Evolutionary conservation across 2,113 vertebrate species (phyloP), one percentile per base, ranked within the genome.

Genomic region (Gulo gulo): DNA sequence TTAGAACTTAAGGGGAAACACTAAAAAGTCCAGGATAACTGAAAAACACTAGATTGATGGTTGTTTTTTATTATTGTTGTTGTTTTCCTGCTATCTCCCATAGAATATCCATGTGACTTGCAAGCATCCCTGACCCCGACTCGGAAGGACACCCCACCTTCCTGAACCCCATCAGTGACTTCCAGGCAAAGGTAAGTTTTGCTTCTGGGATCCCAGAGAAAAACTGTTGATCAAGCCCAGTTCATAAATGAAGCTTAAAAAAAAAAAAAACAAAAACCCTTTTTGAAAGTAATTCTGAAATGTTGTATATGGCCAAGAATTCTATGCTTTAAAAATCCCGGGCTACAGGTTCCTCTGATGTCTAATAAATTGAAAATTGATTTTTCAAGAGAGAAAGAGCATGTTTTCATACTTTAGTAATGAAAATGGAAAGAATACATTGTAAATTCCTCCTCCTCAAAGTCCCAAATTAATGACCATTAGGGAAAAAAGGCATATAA

Each of bases 391-490:
- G n/a, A 87, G 29, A 50, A 94, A 87, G 50, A 55, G 50, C 83
- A 95, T 76, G 26, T n/a, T 94, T 97, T 88, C 65, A 96, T 80
- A 81, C 10, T 83, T 67, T 78, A 29, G 84, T 52, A 86, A 29
- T 59, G 24, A 85, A 96, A 87, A 97, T 24, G 42, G 59, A 92
- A 97, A 87, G 21, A 94, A 59, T 31, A 80, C 83, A 3, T 69
- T 92, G 12, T 79, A 88, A 96, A 94, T 91, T 91, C 80, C 42
- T 96, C 63, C 76, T 90, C 57, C 74, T 97, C 74, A 88, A 88
- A 97, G 73, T 15, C 93, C 61, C 59, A 93, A 96, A 94, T 88
- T 84, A 91, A 96, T 94, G 88, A 69, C 24, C 29, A 61, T 81
- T 52, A 92, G 65, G 34, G 52, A 18, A 36, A 95, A 93, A 97